Percentiles rank a stretch among this genome's conserved stretches.
These are phyloP conservation scores for Drosophila pseudotakahashii DNA, from an alignment of 2,888 invertebrate genomes.

Conservation along the genomic window DNA sequence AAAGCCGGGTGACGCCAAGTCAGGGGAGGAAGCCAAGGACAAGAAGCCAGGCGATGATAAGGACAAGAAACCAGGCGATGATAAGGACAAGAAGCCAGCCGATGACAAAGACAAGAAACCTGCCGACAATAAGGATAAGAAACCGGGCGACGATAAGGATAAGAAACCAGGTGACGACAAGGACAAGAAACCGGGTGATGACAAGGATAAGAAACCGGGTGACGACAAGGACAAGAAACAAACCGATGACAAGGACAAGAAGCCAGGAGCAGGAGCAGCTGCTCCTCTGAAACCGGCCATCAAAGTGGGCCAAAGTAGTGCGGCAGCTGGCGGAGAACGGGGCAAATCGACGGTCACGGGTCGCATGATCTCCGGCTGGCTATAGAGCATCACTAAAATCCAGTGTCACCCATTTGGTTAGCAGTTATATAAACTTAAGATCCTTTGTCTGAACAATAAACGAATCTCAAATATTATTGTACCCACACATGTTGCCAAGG, in stretches of 20 bases:
- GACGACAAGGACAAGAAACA: conserved; percentile 52
- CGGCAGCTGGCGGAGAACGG: conserved; percentile 85
- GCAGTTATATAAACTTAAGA: conserved; percentile 13
- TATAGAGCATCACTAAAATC: conserved; percentile 84
- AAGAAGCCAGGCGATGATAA: conserved; percentile 46
- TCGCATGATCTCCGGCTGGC: conserved; percentile 90
- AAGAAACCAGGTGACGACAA: conserved; percentile 54
- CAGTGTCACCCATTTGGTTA: not conserved
- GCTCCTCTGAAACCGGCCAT: conserved; percentile 80
- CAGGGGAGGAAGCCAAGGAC: conserved; percentile 50
- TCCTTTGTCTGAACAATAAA: conserved; percentile 56
- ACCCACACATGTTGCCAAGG: conserved; percentile 35
- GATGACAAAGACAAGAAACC: conserved; percentile 54
- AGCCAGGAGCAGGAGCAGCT: conserved; percentile 47
- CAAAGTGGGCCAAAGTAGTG: conserved; percentile 83
- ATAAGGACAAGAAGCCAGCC: conserved; percentile 49
- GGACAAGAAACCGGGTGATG: conserved; percentile 57
- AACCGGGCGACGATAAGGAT: conserved; percentile 49
- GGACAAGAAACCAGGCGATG: conserved; percentile 47
- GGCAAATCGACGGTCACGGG: conserved; percentile 91
- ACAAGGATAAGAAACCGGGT: conserved; percentile 54
- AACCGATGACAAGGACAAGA: conserved; percentile 54
- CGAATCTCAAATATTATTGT: conserved; percentile 30
- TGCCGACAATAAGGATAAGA: conserved; percentile 52
- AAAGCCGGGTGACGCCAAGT: conserved; percentile 31